These are phyloP conservation scores for Leistus spinibarbis DNA, from an alignment of 2,888 invertebrate genomes.

Conservation along the genomic window DNA sequence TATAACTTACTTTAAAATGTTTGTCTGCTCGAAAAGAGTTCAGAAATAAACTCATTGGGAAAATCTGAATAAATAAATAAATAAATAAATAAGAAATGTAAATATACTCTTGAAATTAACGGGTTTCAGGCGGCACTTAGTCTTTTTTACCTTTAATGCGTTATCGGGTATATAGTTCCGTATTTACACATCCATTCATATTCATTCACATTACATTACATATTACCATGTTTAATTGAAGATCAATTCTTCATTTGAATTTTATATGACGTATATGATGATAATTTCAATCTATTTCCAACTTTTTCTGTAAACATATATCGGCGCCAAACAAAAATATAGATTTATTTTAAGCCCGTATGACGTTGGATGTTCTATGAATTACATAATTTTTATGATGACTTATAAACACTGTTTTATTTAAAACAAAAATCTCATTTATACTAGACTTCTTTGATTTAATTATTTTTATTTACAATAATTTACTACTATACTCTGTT, in stretches of 20 bases:
- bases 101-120: not conserved
- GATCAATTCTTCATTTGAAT: no score
- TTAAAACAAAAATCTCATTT: no score
- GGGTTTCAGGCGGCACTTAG: not conserved
- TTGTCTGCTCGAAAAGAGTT: not conserved
- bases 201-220: no score
- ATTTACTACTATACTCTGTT: no score
- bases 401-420: no score
- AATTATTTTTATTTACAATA: no score
- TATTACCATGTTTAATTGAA: not conserved
- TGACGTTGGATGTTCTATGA: not conserved
- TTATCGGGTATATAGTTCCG: not conserved
- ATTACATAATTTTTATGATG: not conserved
- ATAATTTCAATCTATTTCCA: not conserved
- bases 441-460: no score
- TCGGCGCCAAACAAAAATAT: not conserved
- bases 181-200: no score
- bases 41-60: not conserved
- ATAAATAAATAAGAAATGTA: not conserved
- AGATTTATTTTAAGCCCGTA: not conserved
- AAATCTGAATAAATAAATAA: not conserved
- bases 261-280: not conserved
- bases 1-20: not conserved
- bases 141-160: not conserved
- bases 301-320: not conserved